phyloP scores from a whole-genome alignment of 2,113 vertebrate species.

The Malurus elegans region DNA sequence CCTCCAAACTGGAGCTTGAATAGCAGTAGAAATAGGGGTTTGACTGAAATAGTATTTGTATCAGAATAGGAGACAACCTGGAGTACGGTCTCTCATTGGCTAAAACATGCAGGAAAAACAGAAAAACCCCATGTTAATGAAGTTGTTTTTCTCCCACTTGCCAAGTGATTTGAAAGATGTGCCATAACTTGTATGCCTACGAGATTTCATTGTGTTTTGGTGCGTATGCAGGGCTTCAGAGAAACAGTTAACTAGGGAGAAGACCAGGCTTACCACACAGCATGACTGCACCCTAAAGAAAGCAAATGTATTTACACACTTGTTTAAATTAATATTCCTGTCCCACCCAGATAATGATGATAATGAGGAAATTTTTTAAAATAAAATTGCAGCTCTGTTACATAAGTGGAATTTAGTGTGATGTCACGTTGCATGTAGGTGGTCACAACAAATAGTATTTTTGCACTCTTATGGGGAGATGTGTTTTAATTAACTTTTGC shows the following conservation, averaged over 20 bases:
- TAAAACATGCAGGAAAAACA: background rate
- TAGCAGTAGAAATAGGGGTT: background rate
- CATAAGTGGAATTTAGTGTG: background rate
- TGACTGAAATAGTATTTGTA: background rate
- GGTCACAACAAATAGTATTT: background rate
- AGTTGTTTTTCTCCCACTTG: background rate
- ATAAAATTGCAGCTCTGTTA: background rate
- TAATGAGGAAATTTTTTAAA: background rate
- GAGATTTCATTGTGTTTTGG: background rate
- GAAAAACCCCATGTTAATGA: background rate
- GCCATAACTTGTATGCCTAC: background rate
- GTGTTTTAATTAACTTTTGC: background rate
- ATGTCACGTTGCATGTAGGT: fast-evolving
- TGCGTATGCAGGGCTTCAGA: background rate
- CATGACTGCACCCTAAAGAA: background rate
- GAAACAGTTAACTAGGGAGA: constrained; percentile 14
- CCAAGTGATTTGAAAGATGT: background rate
- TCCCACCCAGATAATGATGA: background rate
- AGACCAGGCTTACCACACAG: background rate
- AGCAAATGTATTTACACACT: background rate
- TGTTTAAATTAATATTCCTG: constrained; percentile 5
- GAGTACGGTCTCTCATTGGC: background rate
- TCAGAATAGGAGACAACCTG: background rate
- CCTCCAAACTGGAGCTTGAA: background rate
- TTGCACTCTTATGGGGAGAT: background rate